A percentile compares a stretch with the other conserved stretches of the same genome.
Conservation (phyloP, 2,113 vertebrate genomes). For the Leuciscus idus region DNA sequence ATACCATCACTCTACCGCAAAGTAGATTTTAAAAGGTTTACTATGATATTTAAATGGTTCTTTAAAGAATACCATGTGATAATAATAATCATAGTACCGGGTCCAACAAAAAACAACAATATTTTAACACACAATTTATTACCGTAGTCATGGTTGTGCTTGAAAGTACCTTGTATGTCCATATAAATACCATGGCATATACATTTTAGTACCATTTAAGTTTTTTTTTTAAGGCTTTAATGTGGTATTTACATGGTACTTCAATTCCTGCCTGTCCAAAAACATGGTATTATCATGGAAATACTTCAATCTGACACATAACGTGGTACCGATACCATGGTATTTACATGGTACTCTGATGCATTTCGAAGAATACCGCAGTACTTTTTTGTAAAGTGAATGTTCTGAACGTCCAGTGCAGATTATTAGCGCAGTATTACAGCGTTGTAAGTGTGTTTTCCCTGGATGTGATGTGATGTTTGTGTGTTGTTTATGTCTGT, state of each 20-base stretch:
- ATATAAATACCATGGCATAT: background rate
- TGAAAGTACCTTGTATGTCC: background rate
- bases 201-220: background rate
- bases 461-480: background rate
- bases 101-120: too few species aligned
- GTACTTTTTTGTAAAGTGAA: background rate
- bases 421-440: background rate
- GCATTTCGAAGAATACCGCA: background rate
- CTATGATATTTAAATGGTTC: too few species aligned
- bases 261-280: background rate
- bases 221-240: background rate
- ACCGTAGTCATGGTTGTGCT: too few species aligned
- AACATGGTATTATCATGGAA: background rate
- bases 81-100: background rate
- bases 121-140: too few species aligned
- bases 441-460: slow-evolving; percentile 1
- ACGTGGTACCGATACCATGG: background rate
- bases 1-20: background rate
- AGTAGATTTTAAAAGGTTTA: too few species aligned
- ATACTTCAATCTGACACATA: background rate
- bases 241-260: background rate
- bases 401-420: background rate
- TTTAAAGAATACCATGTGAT: too few species aligned
- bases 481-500: slow-evolving; percentile 26
- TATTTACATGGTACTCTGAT: background rate